Evolutionary conservation across 92 coral and sea anemone genomes (phyloP), one percentile per base, ranked within the genome.

Genomic region (Phenganax marumi): DNA sequence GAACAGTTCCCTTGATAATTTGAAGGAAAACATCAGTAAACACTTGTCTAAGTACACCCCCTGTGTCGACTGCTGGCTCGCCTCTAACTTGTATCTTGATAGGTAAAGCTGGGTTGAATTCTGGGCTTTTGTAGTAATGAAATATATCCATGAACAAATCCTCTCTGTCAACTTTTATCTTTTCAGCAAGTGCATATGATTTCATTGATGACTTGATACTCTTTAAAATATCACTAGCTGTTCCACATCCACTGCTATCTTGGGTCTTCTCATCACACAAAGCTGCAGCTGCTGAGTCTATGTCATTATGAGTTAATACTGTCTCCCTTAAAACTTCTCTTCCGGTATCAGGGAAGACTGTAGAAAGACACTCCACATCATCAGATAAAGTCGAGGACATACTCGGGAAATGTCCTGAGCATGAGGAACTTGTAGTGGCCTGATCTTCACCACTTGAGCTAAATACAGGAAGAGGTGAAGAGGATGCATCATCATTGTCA

Each of bases 21-120:
- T 76, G 81, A 43, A 24, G 57, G 70, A 88, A 80, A 50, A 81
- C 76, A 25, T 88, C 87, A 74, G 54, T 73, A 68, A 73, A 85
- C 46, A 85, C 74, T 52, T 88, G 91, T 75, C 91, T 63, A 47
- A 85, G 55, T 18, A 85, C 91, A 11, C 89, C 91, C 65, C 87
- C 87, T 63, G 87, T 88, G 52, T 85, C 91, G 12, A 85, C 61
- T 17, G 86, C 91, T 50, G 84, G 84, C 54, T 85, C 86, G 25
- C 88, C 86, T 72, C 84, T 84, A 23, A 84, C 70, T 71, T 79
- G 77, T 48, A 87, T 72, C 66, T 73, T 54, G 62, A 87, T 56
- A 23, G 79, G 88, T 63, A 73, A 70, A 65, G 68, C 54, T 46
- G 91, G 88, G 69, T 79, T 86, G 73, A 88, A 84, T 61, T 84